Conservation (phyloP, 2,113 vertebrate species). For the Percina caprodes region DNA sequence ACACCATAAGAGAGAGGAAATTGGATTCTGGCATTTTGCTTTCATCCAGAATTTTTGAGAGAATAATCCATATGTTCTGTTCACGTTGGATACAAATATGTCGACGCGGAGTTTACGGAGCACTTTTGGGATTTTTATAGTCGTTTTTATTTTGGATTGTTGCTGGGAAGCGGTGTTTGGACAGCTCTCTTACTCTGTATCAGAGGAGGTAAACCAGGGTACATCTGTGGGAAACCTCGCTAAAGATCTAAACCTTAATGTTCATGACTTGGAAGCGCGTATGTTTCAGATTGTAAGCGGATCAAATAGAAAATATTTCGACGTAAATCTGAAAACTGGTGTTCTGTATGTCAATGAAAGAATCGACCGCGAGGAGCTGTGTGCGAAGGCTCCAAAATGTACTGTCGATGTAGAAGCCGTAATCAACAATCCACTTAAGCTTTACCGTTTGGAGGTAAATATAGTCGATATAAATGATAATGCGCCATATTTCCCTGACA, state of each 20-base stretch:
- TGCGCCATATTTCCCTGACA: conserved; percentile 67
- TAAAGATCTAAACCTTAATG: conserved; percentile 67
- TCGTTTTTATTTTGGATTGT: conserved; percentile 52
- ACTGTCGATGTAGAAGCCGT: conserved; percentile 68
- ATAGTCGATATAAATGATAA: conserved; percentile 79
- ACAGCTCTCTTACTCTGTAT: conserved; percentile 73
- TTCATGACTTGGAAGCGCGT: conserved; percentile 56
- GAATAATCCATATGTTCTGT: background rate
- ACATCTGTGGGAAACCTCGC: conserved; percentile 55
- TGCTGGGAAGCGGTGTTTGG: conserved; percentile 49
- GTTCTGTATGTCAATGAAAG: conserved; percentile 62
- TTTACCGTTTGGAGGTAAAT: conserved; percentile 70
- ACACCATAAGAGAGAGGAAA: background rate
- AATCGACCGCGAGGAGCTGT: conserved; percentile 72
- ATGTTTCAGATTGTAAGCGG: conserved; percentile 60
- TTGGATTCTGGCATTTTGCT: background rate
- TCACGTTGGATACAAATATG: conserved; percentile 36
- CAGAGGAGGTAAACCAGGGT: conserved; percentile 73
- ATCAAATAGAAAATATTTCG: conserved; percentile 69
- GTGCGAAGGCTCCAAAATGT: conserved; percentile 54
- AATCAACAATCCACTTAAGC: conserved; percentile 65
- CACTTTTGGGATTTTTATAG: conserved; percentile 37
- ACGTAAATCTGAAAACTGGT: conserved; percentile 69
- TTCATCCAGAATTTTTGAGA: background rate
- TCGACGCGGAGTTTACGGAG: conserved; percentile 1